Conservation (phyloP, 2,797 vertebrate genomes). For the Hyperoplus lanceolatus region DNA sequence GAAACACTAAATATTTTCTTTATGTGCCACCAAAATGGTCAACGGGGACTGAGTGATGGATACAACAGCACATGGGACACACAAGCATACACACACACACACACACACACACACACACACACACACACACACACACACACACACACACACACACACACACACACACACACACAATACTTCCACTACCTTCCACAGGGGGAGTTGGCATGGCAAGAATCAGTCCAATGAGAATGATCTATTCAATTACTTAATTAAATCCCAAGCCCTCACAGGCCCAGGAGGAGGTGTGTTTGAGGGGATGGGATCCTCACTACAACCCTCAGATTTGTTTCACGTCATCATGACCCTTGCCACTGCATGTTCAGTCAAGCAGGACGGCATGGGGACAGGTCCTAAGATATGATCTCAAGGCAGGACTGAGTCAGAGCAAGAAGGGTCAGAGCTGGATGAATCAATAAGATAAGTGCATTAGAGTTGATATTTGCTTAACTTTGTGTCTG, state of each 20-base stretch:
- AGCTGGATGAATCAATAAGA: constrained; percentile 62
- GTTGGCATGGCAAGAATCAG: constrained; percentile 28
- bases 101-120: constrained; percentile 20
- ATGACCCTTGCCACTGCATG: constrained; percentile 55
- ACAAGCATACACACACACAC: constrained; percentile 6
- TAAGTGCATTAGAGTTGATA: constrained; percentile 67
- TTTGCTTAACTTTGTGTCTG: constrained; percentile 54
- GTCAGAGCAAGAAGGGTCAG: constrained; percentile 42
- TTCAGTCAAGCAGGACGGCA: constrained; percentile 44
- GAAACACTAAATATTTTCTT: constrained; percentile 31
- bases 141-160: too few species aligned
- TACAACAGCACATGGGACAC: constrained; percentile 4
- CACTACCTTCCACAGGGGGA: constrained; percentile 44
- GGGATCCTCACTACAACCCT: constrained; percentile 35
- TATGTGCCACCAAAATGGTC: constrained; percentile 38
- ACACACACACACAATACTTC: constrained; percentile 19
- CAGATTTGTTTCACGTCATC: constrained; percentile 40
- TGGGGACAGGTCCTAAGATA: constrained; percentile 42
- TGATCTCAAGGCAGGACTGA: constrained; percentile 54
- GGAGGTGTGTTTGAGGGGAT: constrained; percentile 66
- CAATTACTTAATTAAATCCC: constrained; percentile 75
- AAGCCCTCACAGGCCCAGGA: constrained; percentile 36
- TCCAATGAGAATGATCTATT: constrained; percentile 69
- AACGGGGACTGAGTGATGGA: constrained; percentile 34
- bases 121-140: constrained; percentile 21